phyloP scores from a whole-genome alignment of 1,140 invertebrate genomes.

The Danaus melanippus region DNA sequence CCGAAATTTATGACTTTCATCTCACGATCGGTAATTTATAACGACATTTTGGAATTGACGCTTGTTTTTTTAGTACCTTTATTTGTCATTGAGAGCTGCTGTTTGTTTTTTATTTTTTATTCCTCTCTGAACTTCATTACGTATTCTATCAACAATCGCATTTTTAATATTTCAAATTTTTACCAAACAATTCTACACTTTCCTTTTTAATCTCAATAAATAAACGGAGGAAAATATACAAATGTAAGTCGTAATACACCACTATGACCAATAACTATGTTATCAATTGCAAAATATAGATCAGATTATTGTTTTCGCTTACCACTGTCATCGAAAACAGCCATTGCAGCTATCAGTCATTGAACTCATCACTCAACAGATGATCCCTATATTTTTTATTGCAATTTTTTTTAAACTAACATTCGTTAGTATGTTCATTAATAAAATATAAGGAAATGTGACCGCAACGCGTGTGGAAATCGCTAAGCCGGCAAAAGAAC shows the following conservation, averaged over 20 bases:
- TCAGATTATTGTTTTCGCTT: constrained; percentile 12
- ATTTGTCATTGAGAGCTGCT: background rate
- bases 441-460: too few species aligned
- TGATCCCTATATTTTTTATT: too few species aligned
- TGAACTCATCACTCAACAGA: constrained; percentile 7
- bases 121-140: too few species aligned
- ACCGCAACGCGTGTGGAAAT: too few species aligned
- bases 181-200: background rate
- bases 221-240: background rate
- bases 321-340: constrained; percentile 13
- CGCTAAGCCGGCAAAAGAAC: too few species aligned
- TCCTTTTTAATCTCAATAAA: background rate
- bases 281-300: too few species aligned
- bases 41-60: constrained; percentile 6
- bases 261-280: too few species aligned
- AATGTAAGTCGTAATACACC: background rate
- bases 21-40: constrained; percentile 9
- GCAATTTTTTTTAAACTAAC: too few species aligned
- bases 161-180: too few species aligned
- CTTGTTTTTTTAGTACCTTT: background rate
- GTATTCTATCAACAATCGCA: too few species aligned
- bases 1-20: constrained; percentile 9
- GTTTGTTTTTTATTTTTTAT: too few species aligned
- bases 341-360: constrained; percentile 17
- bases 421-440: too few species aligned